phyloP scores from a whole-genome alignment of 2,113 vertebrate species.

The Crotalus tigris region DNA sequence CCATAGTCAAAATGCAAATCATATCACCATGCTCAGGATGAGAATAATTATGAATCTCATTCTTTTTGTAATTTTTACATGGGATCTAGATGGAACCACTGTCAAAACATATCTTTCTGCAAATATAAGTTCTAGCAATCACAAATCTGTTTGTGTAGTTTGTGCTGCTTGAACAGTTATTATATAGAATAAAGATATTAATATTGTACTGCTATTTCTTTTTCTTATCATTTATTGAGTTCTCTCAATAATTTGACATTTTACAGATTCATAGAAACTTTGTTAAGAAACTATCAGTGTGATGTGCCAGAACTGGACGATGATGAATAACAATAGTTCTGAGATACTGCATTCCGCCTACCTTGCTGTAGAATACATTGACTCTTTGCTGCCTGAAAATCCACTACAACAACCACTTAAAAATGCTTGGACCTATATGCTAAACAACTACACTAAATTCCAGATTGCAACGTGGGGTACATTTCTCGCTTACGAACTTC shows the following conservation, averaged over 20 bases:
- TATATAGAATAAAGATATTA: neutral
- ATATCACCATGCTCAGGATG: too few relatives aligned
- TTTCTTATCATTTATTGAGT: neutral
- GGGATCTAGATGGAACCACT: neutral
- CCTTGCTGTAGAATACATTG: conserved; percentile 88
- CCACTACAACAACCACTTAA: conserved; percentile 88
- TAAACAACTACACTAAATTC: conserved; percentile 94
- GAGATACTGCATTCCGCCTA: conserved; percentile 84
- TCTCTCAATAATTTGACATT: neutral
- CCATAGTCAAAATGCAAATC: too few relatives aligned
- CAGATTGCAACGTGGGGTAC: conserved; percentile 98
- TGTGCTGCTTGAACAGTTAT: neutral
- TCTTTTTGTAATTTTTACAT: neutral
- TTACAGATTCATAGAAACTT: conserved; percentile 22
- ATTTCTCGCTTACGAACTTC: conserved; percentile 84
- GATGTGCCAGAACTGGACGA: conserved; percentile 58
- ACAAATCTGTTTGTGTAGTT: neutral
- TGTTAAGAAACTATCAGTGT: conserved; percentile 22
- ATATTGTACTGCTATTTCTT: neutral
- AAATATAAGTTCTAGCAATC: neutral
- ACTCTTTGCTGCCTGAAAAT: conserved; percentile 86
- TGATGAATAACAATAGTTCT: conserved; percentile 76
- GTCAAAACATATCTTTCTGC: neutral
- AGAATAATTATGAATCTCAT: too few relatives aligned
- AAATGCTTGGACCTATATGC: conserved; percentile 89